Evolutionary conservation across 2,113 vertebrate species (phyloP), one percentile per base, ranked within the genome.

Genomic region (Sterrhoptilus dennistouni): DNA sequence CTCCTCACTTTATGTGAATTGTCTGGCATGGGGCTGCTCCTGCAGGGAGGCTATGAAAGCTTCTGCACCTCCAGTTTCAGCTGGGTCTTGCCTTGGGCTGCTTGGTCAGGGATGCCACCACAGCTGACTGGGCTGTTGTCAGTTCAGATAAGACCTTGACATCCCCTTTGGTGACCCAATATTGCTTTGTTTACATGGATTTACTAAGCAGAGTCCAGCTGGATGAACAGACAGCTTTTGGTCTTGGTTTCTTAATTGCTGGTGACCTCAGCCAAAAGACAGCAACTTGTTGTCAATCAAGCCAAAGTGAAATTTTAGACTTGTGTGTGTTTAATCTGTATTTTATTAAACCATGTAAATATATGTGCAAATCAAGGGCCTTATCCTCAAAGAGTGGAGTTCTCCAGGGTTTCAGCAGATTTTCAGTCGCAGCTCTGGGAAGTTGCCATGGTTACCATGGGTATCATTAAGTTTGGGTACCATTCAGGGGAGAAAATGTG

Each of bases 281-380:
- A 72, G 31, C 1, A 2, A 44, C 35, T 50, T 8, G 3, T 11
- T 75, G 52, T 72, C 53, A 1, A 3, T 50, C 47, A 87, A 93
- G 79, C 54, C 85, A 93, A 83, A 95, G 87, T 0, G 0, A 83
- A 64, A 70, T 52, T 12, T 84, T 60, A 31, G 18, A 23, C 18
- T 18, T 2, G 0, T 69, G 10, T 61, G 10, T 25, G 45, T 85
- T 80, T 83, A 57, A 47, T 65, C 75, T 74, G 50, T 70, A 42
- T 94, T 90, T 96, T 88, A 80, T 57, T 70, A 64, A 95, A 79
- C 38, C 45, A 2, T 82, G 87, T 93, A 81, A 87, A 95, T 95
- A 84, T 5, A 66, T 52, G 66, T 83, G 70, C 87, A 85, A 74
- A 94, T 92, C 65, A 85, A 84, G 92, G 81, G 49, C 85, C 28